Evolutionary conservation across 2,113 vertebrate species (phyloP).

Genomic region (Indri indri): DNA sequence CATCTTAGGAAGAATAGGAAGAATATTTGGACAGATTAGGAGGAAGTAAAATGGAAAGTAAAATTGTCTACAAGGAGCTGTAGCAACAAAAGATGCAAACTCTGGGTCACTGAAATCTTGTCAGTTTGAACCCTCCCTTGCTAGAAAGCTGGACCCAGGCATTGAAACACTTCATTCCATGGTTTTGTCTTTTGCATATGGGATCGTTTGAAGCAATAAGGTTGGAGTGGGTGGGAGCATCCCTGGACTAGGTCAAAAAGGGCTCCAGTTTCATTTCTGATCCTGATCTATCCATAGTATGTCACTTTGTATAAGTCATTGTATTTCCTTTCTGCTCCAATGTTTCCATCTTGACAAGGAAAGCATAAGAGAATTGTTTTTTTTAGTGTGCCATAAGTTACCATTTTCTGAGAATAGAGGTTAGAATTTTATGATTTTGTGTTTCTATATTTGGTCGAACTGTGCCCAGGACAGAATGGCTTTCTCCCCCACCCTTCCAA

Average conservation of each 20-base stretch:
- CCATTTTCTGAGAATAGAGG: background rate
- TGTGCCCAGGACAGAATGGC: background rate
- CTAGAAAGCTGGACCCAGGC: background rate
- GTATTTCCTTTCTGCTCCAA: background rate
- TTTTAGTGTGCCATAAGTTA: background rate
- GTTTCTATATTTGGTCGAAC: background rate
- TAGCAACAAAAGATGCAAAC: background rate
- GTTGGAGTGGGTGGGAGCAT: background rate
- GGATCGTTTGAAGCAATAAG: background rate
- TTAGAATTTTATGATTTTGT: background rate
- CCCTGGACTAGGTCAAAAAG: background rate
- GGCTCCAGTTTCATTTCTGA: background rate
- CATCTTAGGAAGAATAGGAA: background rate
- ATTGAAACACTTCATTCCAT: fast-evolving
- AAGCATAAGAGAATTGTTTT: background rate
- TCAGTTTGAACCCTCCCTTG: background rate
- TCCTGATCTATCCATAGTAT: background rate
- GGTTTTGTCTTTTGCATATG: background rate
- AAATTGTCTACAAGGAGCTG: background rate
- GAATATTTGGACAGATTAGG: background rate
- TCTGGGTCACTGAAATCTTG: background rate
- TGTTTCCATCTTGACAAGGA: background rate
- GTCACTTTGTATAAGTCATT: background rate
- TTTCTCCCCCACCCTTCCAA: background rate
- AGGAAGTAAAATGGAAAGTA: background rate